phyloP scores from a whole-genome alignment of 2,888 invertebrate species.

The Trypoxylon attenuatum region DNA sequence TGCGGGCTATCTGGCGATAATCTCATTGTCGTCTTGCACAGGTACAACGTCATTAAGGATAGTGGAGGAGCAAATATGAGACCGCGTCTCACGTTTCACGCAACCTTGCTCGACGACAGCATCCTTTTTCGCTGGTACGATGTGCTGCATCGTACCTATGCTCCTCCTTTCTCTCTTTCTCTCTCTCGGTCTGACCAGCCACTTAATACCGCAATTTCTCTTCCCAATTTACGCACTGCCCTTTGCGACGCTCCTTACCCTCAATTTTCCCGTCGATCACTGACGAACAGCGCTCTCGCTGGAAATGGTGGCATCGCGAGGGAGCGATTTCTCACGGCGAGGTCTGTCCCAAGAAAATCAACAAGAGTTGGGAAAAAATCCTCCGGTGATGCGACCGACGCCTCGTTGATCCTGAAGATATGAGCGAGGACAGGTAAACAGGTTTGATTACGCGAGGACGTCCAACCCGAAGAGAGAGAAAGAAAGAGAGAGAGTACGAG shows the following conservation, averaged over 20 bases:
- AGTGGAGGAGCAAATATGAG: constrained; percentile 48
- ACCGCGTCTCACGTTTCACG: constrained; percentile 52
- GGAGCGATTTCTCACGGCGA: neutral
- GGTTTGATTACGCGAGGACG: constrained; percentile 21
- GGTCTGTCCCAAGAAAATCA: neutral
- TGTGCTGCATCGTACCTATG: neutral
- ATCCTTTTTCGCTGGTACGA: constrained; percentile 19
- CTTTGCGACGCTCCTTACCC: too few relatives aligned
- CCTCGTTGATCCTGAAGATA: constrained; percentile 32
- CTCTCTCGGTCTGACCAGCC: neutral
- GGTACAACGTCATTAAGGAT: constrained; percentile 53
- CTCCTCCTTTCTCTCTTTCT: neutral
- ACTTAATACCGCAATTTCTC: constrained; percentile 22
- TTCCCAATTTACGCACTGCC: constrained; percentile 21
- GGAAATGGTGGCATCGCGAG: neutral
- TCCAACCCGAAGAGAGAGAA: neutral
- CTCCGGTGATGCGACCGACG: constrained; percentile 24
- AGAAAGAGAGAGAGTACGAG: too few relatives aligned
- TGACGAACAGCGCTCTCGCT: neutral
- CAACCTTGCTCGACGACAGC: constrained; percentile 33
- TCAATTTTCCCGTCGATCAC: too few relatives aligned
- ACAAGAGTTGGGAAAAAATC: neutral
- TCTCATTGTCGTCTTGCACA: constrained; percentile 52
- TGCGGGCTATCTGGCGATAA: constrained; percentile 42
- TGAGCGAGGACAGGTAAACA: constrained; percentile 25